Evolutionary conservation across 2,113 vertebrate species (phyloP), one percentile per base, ranked within the genome.

Genomic region (Tretioscincus oriximinensis): DNA sequence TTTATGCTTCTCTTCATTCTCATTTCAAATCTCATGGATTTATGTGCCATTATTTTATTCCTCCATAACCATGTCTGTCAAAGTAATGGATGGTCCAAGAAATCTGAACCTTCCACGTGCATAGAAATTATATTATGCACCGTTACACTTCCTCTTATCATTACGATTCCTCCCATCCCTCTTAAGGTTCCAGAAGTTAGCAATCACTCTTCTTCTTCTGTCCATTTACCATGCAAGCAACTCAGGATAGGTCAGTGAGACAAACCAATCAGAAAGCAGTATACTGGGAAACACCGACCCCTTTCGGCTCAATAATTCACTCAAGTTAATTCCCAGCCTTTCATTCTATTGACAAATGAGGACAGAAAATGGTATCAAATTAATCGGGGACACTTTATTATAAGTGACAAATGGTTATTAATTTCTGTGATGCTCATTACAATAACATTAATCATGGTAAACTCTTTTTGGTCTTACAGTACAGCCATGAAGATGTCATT

Each of bases 21-120:
- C 90, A 92, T 93, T 94, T 94, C 83, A 83, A 72, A 77, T 73
- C 87, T 84, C 90, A 92, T 86, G 86, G 91, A 95, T 95, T 94
- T 91, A 94, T 92, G 85, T 80, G 82, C 73, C 91, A 87, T 90
- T 92, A 88, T 92, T 93, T 93, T 93, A 90, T 88, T 81, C 28
- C 80, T 87, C 91, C 89, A 93, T 93, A 93, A 92, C 0, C 7
- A 77, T 93, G 88, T 95, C 93, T 95, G 91, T 94, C 94, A 94
- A 93, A 91, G 90, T 93, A 96, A 95, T 93, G 90, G 92, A 92
- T 91, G 81, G 90, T 77, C 79, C 81, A 69, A 60, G 93, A 88
- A 87, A 84, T 91, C 70, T 74, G 82, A 91, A 92, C 93, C 93
- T 94, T 90, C 84, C 89, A 81, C 91, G 88, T 12, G 63, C 65